phyloP scores from a whole-genome alignment of 2,888 invertebrate species.

The Xanthorhoe spadicearia region DNA sequence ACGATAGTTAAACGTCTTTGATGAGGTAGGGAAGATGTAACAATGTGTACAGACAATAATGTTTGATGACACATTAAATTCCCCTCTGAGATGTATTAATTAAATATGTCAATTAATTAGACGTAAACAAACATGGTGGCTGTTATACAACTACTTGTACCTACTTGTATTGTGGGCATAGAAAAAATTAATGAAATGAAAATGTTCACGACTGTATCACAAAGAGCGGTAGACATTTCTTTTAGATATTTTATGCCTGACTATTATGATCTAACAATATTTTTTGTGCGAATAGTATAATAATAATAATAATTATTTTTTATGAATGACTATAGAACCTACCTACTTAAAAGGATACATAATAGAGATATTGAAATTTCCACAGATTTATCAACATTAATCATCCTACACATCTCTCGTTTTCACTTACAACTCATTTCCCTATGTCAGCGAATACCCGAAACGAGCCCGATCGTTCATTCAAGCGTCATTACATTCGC shows the following conservation, averaged over 20 bases:
- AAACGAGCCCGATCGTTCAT: conserved; percentile 59
- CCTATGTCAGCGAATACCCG: conserved; percentile 40
- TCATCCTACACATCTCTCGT: conserved; percentile 1
- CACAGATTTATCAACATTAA: conserved; percentile 1
- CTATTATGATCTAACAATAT: too few species aligned
- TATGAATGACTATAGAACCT: too few species aligned
- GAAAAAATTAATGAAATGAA: too few species aligned
- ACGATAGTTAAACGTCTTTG: conserved; percentile 49
- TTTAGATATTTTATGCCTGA: too few species aligned
- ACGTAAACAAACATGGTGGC: conserved; percentile 24
- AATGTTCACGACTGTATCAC: too few species aligned
- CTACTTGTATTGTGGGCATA: too few species aligned
- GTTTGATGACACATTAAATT: conserved; percentile 42
- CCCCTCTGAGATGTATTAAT: conserved; percentile 33
- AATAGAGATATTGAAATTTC: conserved; percentile 12
- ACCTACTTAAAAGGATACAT: too few species aligned
- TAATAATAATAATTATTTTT: too few species aligned
- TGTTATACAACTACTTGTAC: too few species aligned
- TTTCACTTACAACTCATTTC: conserved; percentile 44
- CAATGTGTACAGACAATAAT: conserved; percentile 15
- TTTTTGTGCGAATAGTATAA: too few species aligned
- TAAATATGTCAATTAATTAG: conserved; percentile 43
- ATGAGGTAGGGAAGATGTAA: conserved; percentile 48
- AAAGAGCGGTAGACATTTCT: too few species aligned
- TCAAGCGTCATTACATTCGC: conserved; percentile 70